These are phyloP conservation scores for Heteromyza rotundicornis DNA, from an alignment of 2,888 invertebrate species.

Conservation along the genomic window DNA sequence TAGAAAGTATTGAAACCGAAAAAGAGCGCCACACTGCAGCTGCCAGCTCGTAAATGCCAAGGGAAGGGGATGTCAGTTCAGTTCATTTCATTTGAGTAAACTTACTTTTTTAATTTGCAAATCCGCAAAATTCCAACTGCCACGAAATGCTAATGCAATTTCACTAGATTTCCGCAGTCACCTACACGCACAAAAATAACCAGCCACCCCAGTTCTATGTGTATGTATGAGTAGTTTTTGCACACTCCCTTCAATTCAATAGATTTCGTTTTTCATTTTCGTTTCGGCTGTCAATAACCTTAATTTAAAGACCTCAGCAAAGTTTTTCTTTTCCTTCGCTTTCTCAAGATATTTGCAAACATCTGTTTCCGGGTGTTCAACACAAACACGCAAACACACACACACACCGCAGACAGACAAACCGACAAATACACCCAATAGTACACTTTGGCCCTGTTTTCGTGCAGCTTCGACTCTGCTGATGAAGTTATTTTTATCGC, in stretches of 20 bases:
- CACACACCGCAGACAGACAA: neutral
- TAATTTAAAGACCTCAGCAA: slow-evolving; percentile 51
- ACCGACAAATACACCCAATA: too few species aligned
- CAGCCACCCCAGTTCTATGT: neutral
- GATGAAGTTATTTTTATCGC: neutral
- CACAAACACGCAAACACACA: neutral
- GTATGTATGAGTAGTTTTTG: too few species aligned
- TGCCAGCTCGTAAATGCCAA: too few species aligned
- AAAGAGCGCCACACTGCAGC: too few species aligned
- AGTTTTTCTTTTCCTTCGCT: slow-evolving; percentile 34
- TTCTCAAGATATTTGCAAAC: slow-evolving; percentile 52
- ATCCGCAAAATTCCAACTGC: neutral
- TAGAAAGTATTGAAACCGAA: too few species aligned
- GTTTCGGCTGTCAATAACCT: slow-evolving; percentile 28
- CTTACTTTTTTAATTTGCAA: neutral
- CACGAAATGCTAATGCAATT: neutral
- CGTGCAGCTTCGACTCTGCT: neutral
- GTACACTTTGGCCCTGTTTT: neutral
- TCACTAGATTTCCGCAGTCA: neutral
- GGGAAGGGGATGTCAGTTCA: too few species aligned
- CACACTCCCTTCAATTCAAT: neutral
- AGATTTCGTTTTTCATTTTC: neutral
- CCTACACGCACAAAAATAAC: neutral
- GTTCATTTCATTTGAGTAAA: too few species aligned
- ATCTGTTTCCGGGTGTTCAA: slow-evolving; percentile 43